phyloP scores from a whole-genome alignment of 2,113 vertebrate genomes.

The Centropristis striata region DNA sequence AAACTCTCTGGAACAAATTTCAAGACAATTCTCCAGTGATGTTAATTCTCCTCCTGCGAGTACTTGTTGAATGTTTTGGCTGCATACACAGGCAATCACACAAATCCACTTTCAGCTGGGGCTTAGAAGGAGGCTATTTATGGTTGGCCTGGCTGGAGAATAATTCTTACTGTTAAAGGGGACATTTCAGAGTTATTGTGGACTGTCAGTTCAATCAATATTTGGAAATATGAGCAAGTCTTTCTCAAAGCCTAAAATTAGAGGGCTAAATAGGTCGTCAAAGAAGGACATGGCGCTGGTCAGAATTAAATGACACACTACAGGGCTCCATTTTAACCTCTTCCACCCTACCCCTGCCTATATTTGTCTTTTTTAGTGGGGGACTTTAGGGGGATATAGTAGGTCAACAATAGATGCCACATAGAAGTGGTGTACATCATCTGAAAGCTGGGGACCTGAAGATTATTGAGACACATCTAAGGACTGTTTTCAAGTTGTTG shows the following conservation, averaged over 20 bases:
- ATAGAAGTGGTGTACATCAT: too few species aligned
- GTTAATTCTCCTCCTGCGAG: constrained; percentile 33
- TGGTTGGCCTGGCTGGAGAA: constrained; percentile 42
- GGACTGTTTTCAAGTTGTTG: too few species aligned
- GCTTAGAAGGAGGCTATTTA: constrained; percentile 51
- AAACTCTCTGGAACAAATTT: constrained; percentile 37
- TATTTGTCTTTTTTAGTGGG: too few species aligned
- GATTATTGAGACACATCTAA: too few species aligned
- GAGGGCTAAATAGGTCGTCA: neutral
- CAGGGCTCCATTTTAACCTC: too few species aligned
- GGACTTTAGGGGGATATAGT: too few species aligned
- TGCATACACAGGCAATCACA: constrained; percentile 41
- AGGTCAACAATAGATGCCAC: too few species aligned
- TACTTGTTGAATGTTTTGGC: constrained; percentile 53
- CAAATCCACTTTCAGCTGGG: constrained; percentile 47
- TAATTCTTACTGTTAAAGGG: constrained; percentile 44
- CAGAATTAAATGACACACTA: too few species aligned
- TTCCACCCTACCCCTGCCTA: too few species aligned
- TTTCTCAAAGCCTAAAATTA: constrained; percentile 32
- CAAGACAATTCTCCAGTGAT: constrained; percentile 42
- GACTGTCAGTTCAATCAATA: constrained; percentile 40
- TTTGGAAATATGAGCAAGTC: constrained; percentile 34
- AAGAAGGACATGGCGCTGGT: too few species aligned
- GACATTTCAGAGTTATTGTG: constrained; percentile 46
- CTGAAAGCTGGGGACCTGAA: too few species aligned